Percentiles rank a stretch among this genome's conserved stretches.
Evolutionary conservation across 2,888 invertebrate genomes (phyloP).

Genomic region (Epirrhoe alternata): DNA sequence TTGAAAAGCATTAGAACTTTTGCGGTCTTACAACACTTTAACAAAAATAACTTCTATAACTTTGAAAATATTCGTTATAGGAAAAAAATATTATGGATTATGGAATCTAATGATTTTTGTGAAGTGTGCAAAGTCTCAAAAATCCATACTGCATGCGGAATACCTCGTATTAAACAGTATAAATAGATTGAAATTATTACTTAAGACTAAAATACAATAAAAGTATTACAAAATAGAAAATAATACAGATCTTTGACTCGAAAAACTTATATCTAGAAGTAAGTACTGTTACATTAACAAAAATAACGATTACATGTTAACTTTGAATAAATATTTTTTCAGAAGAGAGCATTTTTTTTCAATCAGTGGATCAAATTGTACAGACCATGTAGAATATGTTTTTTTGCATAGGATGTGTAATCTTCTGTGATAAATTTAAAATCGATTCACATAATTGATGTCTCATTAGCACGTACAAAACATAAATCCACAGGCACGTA

Average conservation of each 20-base stretch:
- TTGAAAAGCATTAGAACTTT: no score
- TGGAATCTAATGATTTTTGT: neutral
- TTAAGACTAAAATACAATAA: conserved; percentile 77
- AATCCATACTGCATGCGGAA: conserved; percentile 77
- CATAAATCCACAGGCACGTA: conserved; percentile 12
- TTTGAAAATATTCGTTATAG: no score
- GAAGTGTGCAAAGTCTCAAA: conserved; percentile 29
- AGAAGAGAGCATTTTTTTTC: conserved; percentile 74
- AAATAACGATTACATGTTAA: conserved; percentile 73
- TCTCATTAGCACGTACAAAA: conserved; percentile 18
- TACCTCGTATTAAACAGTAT: conserved; percentile 83
- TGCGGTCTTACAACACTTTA: no score
- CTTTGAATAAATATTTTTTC: conserved; percentile 80
- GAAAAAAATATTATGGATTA: neutral
- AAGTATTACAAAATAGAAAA: conserved; percentile 84
- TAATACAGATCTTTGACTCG: conserved; percentile 86
- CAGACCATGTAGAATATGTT: conserved; percentile 17
- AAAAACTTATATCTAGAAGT: conserved; percentile 78
- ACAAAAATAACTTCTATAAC: no score
- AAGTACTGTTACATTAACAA: conserved; percentile 78
- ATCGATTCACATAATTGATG: conserved; percentile 11
- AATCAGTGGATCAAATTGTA: conserved; percentile 52
- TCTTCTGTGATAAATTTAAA: conserved; percentile 4
- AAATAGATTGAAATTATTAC: conserved; percentile 67
- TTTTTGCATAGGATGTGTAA: neutral